Conservation (phyloP, 2,888 invertebrate genomes). For the Drosophila quinaria region DNA sequence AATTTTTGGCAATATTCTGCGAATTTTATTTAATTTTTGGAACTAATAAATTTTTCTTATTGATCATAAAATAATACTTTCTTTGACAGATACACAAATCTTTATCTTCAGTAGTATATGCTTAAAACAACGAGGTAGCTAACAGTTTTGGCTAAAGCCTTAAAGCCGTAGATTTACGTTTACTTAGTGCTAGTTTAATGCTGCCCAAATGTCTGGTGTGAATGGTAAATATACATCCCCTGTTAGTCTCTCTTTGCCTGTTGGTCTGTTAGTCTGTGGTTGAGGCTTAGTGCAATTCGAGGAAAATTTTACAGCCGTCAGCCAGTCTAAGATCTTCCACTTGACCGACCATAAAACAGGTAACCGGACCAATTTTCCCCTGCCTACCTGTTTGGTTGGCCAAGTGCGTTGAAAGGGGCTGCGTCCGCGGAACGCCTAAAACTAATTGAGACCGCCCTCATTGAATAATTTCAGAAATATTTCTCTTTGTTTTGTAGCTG, state of each 20-base stretch:
- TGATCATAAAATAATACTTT: not conserved
- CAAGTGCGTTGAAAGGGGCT: conserved; percentile 32
- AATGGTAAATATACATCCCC: conserved; percentile 13
- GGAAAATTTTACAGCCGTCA: conserved; percentile 60
- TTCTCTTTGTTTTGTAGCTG: conserved; percentile 47
- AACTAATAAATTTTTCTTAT: too few species aligned
- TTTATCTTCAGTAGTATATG: not conserved
- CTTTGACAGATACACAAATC: not conserved
- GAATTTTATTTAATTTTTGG: too few species aligned
- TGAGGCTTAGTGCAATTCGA: conserved; percentile 67
- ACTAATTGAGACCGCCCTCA: conserved; percentile 83
- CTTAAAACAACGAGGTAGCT: conserved; percentile 13
- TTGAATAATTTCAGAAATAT: conserved; percentile 74
- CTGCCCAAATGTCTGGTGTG: conserved; percentile 36
- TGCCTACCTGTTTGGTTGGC: conserved; percentile 61
- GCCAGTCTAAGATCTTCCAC: conserved; percentile 71
- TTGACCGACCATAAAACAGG: conserved; percentile 65
- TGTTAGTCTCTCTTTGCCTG: conserved; percentile 1
- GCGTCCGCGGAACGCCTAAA: conserved; percentile 62
- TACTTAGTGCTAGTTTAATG: conserved; percentile 20
- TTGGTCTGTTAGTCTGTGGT: conserved; percentile 17
- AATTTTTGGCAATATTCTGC: too few species aligned
- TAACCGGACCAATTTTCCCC: conserved; percentile 49
- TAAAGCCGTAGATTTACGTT: conserved; percentile 26
- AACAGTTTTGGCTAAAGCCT: conserved; percentile 34